Base-by-base conservation (phyloP, 2,888 invertebrate genomes). In the Bedellia somnulentella region DNA sequence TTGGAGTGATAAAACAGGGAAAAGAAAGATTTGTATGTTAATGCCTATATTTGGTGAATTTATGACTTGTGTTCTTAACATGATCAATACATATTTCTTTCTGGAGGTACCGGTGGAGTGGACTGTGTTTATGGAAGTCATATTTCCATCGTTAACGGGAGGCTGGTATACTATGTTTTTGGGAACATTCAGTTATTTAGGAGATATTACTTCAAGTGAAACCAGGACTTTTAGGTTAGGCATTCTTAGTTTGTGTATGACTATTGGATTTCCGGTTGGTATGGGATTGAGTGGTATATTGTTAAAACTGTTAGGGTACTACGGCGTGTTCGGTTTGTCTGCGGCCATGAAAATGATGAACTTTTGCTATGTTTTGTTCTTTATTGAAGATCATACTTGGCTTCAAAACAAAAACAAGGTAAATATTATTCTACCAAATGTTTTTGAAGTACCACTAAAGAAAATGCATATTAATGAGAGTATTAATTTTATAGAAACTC, bases 151-250 rank as follows among this genome's bases (percentile, higher is more conserved):
- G 0, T 27, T 80, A 6, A 76, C 78, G 0, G 80, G 81, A 1
- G 79, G 79, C 5, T 79, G 79, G 79, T 73, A 77, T 39, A 75
- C 78, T 2, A 76, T 80, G 70, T 71, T 80, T 30, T 63, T 80
- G 24, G 78, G 80, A 1, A 58, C 80, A 30, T 79, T 80, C 51
- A 80, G 80, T 40, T 83, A 83, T 49, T 57, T 85, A 24, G 78
- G 81, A 5, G 80, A 81, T 28, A 71, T 82, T 5, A 79, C 82
- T 8, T 67, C 71, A 9, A 66, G 60, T 16, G 71, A 80, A 23
- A 71, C 71, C 3, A 75, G 83, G 43, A 84, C 84, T 0, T 63
- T 79, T 31, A 59, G 84, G 29, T 63, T 85, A 35, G 82, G 82
- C 1, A 68, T 83, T 27, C 37, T 71, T 24, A 73, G 50, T 45